Base-by-base conservation (phyloP, 2,797 vertebrate genomes). In the Channallabes apus region DNA sequence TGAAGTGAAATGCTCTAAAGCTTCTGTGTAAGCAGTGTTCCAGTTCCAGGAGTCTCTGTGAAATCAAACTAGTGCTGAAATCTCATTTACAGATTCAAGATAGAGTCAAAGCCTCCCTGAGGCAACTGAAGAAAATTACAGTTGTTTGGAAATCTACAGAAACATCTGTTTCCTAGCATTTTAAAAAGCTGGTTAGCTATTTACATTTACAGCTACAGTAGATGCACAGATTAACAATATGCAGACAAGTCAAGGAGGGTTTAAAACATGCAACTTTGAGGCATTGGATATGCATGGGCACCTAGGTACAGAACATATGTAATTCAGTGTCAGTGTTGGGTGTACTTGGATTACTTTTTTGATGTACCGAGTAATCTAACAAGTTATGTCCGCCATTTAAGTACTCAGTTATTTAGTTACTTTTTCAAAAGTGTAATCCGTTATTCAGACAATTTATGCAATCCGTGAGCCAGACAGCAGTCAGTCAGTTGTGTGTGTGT, bases 21-120 rank as follows among this genome's bases (percentile, higher is more conserved):
- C 78, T 80, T 46, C 61, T 51, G 78, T 35, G 59, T 80, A 80
- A 64, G 38, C 38, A n/a, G 18, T 65, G 78, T 29, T 80, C 24
- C 61, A 80, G 2, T 80, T 80, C 22, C 61, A 78, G 20, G 75
- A 38, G 29, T 5, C 20, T 78, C 20, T 14, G 41, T 59, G 73
- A 27, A 17, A 51, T 27, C 0, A 3, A 32, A 58, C 51, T 41
- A 62, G 18, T 1, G 14, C 77, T 41, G 15, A 65, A 29, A 80
- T 80, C 61, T 65, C 24, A 3, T 46, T 65, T 80, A 80, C 38
- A 18, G 61, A 65, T 46, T 35, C 22, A 22, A 59, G 11, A 77
- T 22, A 58, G 22, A 61, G 59, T 77, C 75, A 11, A 64, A 65
- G 38, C 46, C 59, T 27, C n/a, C 38, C 78, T 8, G 41, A 80